phyloP scores from a whole-genome alignment of 2,113 vertebrate genomes.

The Corythaixoides concolor region DNA sequence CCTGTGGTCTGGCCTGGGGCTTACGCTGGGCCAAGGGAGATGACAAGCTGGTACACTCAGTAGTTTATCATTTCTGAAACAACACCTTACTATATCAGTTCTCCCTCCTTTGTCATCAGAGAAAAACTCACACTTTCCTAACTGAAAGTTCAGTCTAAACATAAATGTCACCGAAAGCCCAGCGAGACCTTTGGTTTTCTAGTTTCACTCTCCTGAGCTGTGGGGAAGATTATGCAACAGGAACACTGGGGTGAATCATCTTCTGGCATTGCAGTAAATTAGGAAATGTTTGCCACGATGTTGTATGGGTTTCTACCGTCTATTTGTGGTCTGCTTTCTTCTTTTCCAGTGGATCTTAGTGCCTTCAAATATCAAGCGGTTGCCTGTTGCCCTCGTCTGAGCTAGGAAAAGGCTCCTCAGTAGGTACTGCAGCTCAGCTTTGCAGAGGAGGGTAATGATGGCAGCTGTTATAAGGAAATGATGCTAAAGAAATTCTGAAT shows the following conservation, averaged over 20 bases:
- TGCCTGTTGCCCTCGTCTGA: not conserved
- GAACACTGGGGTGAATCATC: slow-evolving; percentile 64
- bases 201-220: slow-evolving; percentile 52
- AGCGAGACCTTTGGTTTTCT: slow-evolving; percentile 53
- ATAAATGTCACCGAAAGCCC: slow-evolving; percentile 64
- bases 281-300: slow-evolving; percentile 50
- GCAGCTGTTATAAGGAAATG: not conserved
- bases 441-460: not conserved
- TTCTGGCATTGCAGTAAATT: slow-evolving; percentile 33
- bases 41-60: not conserved
- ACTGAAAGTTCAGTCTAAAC: slow-evolving; percentile 63
- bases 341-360: not conserved
- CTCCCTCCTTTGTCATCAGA: slow-evolving; percentile 36
- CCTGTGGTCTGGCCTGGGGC: not conserved
- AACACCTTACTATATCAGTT: slow-evolving; percentile 20
- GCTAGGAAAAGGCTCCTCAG: not conserved
- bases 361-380: not conserved
- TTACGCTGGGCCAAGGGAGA: not conserved
- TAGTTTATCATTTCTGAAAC: slow-evolving; percentile 33
- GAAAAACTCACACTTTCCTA: slow-evolving; percentile 66
- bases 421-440: not conserved
- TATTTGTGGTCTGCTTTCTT: slow-evolving; percentile 25
- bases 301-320: not conserved
- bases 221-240: slow-evolving; percentile 67
- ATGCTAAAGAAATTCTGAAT: not conserved